Conservation (phyloP, 1,140 invertebrate species). For the Drosophila insularis region DNA sequence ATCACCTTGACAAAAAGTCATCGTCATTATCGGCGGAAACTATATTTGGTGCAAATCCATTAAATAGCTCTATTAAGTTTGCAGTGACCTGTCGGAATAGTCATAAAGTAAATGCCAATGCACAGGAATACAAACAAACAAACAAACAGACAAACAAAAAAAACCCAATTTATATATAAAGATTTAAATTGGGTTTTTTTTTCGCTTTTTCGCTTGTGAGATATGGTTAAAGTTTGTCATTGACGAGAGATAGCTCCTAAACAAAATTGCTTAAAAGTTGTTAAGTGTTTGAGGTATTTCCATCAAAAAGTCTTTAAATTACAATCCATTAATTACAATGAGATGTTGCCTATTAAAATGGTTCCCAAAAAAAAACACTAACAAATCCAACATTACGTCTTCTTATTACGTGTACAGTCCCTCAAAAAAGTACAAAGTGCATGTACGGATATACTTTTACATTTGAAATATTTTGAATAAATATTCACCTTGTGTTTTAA, state of each 20-base stretch:
- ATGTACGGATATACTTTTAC: no score
- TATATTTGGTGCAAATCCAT: slow-evolving; percentile 40
- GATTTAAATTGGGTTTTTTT: background rate
- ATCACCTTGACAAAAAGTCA: slow-evolving; percentile 28
- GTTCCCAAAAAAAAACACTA: no score
- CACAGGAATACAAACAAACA: background rate
- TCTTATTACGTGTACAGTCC: no score
- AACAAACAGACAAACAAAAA: background rate
- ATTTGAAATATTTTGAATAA: no score
- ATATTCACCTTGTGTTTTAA: no score
- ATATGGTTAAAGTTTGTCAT: background rate
- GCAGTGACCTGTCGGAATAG: slow-evolving; percentile 9
- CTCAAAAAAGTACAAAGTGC: no score
- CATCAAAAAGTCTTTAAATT: no score
- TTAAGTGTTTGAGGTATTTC: no score
- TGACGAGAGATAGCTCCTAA: background rate
- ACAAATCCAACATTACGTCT: no score
- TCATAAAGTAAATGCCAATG: slow-evolving; percentile 16
- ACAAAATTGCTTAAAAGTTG: no score
- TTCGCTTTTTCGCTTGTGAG: background rate
- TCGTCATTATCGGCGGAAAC: slow-evolving; percentile 33
- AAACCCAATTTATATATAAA: background rate
- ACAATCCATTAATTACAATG: no score
- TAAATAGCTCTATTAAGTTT: slow-evolving; percentile 37
- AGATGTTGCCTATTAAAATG: no score